Conservation (phyloP, 1,140 invertebrate species). For the Tenebrio molitor region DNA sequence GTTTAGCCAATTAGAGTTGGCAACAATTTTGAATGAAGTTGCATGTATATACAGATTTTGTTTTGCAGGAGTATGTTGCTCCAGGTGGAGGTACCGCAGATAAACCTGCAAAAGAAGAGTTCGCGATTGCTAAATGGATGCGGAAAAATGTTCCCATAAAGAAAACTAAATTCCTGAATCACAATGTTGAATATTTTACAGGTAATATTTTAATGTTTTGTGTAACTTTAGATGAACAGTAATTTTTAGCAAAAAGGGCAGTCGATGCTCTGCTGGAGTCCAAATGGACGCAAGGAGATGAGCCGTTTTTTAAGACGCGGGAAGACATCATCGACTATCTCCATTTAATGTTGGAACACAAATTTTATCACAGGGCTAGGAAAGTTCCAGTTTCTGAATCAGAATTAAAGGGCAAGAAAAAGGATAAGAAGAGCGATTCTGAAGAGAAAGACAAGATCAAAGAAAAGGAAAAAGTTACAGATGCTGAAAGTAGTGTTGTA, state of each 20-base stretch:
- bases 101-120: constrained; percentile 92
- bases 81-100: constrained; percentile 71
- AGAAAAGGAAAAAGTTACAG: constrained; percentile 62
- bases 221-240: neutral
- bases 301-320: constrained; percentile 85
- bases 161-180: constrained; percentile 95
- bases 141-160: constrained; percentile 93
- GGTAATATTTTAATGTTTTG: constrained; percentile 70
- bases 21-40: constrained; percentile 11
- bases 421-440: constrained; percentile 72
- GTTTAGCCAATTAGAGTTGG: constrained; percentile 14
- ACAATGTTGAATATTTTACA: constrained; percentile 97
- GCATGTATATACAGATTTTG: constrained; percentile 14
- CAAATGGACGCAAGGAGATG: constrained; percentile 87
- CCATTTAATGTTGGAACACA: constrained; percentile 89
- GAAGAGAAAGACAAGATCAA: constrained; percentile 61
- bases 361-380: constrained; percentile 95
- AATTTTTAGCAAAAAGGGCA: constrained; percentile 79
- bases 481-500: constrained; percentile 65
- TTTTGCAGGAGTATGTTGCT: constrained; percentile 72
- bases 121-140: constrained; percentile 93
- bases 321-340: constrained; percentile 86
- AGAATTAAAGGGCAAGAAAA: constrained; percentile 78
- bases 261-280: constrained; percentile 93
- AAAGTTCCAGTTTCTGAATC: constrained; percentile 86